Evolutionary conservation across 2,797 vertebrate genomes (phyloP), one percentile per base, ranked within the genome.

Genomic region (Okamejei kenojei): DNA sequence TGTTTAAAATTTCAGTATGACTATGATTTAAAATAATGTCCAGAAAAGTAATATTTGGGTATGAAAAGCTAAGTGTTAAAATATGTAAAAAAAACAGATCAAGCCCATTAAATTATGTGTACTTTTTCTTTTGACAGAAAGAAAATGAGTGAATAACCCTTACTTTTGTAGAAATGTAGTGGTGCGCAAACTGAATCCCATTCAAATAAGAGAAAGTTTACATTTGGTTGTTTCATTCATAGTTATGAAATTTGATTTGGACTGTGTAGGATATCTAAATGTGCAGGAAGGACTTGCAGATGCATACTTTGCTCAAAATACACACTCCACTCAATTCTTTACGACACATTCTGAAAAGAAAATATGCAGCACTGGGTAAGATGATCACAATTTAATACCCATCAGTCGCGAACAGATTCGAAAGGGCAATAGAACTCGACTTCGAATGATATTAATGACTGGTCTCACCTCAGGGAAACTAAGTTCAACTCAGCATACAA

Each of bases 151-250:
- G 74, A 29, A 76, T 76, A 92, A 76, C 58, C 90, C 19, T 92
- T 76, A 54, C 26, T 92, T 92, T 54, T 76, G 35, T 45, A 19
- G 71, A 58, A 92, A 76, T 71, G 17, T 76, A 76, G 29, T 76
- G 29, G 15, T 54, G n/a, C 38, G 76, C 71, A 29, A 21, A 74
- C 90, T 92, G 90, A 92, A 92, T 92, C 90, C 45, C 23, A 92
- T 92, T 74, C 90, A 92, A 76, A 92, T 35, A 92, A 54, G 38
- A 91, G 68, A 74, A 74, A 91, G 74, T 74, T 76, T 45, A 29
- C 21, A 92, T 8, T 84, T 61, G 68, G 13, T 38, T 92, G 38
- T 7, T 92, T 76, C 58, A n/a, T n/a, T 45, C 35, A 73, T 32
- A 92, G 90, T 38, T 92, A 71, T 45, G 54, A 58, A 92, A 29